Evolutionary conservation across 2,797 vertebrate genomes (phyloP), one percentile per base, ranked within the genome.

Genomic region (Craterocephalus amniculus): DNA sequence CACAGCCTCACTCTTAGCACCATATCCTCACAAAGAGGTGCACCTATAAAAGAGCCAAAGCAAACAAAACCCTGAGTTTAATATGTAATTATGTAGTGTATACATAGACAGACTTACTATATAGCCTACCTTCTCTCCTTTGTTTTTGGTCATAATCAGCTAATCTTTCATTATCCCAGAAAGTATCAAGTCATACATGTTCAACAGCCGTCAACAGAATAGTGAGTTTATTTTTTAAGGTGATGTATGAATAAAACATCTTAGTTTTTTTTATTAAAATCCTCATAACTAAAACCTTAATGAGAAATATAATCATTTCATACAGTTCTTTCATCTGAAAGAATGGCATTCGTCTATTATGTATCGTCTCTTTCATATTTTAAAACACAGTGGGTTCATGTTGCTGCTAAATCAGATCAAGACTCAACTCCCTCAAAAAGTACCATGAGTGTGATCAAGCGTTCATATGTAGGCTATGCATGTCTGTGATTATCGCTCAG

Each of bases 401-500:
- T 45, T n/a, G 18, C 43, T 45, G 10, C 43, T n/a, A 10, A 45
- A 45, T 45, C 18, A 43, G 40, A 43, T 43, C 40, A 43, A 43
- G 16, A 18, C 40, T 43, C 6, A 43, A 43, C 16, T 43, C 40
- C 40, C 16, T 16, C 4, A 43, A 43, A 16, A 43, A 18, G 40
- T 43, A 43, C 43, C 43, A n/a, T n/a, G 18, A 45, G 43, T 20
- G 13, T 45, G 43, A 27, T 75, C 24, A 74, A 67, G 72, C 11
- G 67, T 64, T 58, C 20, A 32, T 74, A 65, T 69, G 60, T 80
- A 63, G 67, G 68, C 20, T 80, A 63, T 69, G 68, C 20, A 45
- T 51, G 55, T 79, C 74, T 74, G 72, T 76, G 77, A 84, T 79
- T 73, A 71, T 69, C 55, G 58, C n/a, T 67, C 48, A 0, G 6